Evolutionary conservation across 1,140 invertebrate genomes (phyloP).

Genomic region (Octopus bimaculoides): DNA sequence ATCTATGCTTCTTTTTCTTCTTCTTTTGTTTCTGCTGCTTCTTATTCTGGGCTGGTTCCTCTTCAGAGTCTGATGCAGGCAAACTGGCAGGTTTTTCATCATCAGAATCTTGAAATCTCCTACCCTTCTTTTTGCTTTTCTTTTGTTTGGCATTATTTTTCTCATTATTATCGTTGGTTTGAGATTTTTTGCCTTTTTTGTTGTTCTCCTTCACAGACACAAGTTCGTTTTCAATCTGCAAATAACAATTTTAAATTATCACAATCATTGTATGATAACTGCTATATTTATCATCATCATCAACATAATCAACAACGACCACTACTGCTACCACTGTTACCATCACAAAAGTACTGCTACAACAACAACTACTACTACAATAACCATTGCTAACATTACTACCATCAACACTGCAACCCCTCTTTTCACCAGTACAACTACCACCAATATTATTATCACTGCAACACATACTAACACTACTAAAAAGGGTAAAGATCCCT

Average conservation of each 20-base stretch:
- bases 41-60: slow-evolving; percentile 20
- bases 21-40: slow-evolving; percentile 32
- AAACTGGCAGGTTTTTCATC: not conserved
- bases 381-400: too few species aligned
- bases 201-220: slow-evolving; percentile 5
- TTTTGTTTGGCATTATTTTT: not conserved
- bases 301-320: not conserved
- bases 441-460: too few species aligned
- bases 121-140: slow-evolving; percentile 5
- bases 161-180: not conserved
- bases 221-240: not conserved
- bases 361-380: too few species aligned
- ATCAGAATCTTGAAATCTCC: slow-evolving; percentile 8
- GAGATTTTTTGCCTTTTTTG: slow-evolving; percentile 7
- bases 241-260: not conserved
- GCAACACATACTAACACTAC: too few species aligned
- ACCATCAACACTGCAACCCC: too few species aligned
- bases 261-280: not conserved
- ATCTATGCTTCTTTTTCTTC: slow-evolving; percentile 31
- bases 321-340: too few species aligned
- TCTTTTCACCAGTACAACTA: too few species aligned
- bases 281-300: not conserved
- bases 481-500: too few species aligned
- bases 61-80: slow-evolving; percentile 3
- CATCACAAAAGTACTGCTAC: too few species aligned